A percentile compares a stretch with the other conserved stretches of the same genome.
These are phyloP conservation scores for Zeuzera pyrina DNA, from an alignment of 2,888 invertebrate species.

Conservation along the genomic window DNA sequence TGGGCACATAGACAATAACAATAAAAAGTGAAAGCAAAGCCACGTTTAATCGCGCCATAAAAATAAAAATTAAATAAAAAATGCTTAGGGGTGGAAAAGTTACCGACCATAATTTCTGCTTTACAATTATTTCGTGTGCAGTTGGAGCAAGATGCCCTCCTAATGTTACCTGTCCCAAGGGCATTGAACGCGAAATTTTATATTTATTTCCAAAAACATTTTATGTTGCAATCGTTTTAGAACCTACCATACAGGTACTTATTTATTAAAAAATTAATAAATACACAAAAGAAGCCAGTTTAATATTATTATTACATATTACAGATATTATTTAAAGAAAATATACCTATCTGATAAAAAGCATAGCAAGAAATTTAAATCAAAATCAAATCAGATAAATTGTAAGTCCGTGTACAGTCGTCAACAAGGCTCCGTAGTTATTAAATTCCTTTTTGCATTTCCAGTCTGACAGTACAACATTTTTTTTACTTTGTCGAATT, in stretches of 20 bases:
- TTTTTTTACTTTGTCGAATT: too few relatives aligned
- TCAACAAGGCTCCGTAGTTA: too few relatives aligned
- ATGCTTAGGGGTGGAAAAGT: slow-evolving; percentile 64
- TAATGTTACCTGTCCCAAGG: slow-evolving; percentile 47
- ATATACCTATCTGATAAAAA: slow-evolving; percentile 3
- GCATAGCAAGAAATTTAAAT: slow-evolving; percentile 18
- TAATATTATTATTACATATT: too few relatives aligned
- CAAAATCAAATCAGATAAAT: slow-evolving; percentile 22
- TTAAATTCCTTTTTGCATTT: too few relatives aligned
- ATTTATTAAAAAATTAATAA: not conserved
- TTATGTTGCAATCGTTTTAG: too few relatives aligned
- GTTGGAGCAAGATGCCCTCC: slow-evolving; percentile 37
- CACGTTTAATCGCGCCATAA: slow-evolving; percentile 70
- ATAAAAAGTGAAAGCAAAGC: slow-evolving; percentile 71
- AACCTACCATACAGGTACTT: not conserved
- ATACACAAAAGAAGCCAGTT: too few relatives aligned
- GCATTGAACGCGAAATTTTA: not conserved
- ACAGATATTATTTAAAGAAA: too few relatives aligned
- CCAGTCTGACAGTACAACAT: too few relatives aligned
- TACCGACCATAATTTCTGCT: slow-evolving; percentile 31
- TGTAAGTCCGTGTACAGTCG: slow-evolving; percentile 17
- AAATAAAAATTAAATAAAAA: slow-evolving; percentile 72
- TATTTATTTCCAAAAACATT: too few relatives aligned
- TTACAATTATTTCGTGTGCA: slow-evolving; percentile 59
- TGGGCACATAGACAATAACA: slow-evolving; percentile 68